Evolutionary conservation across 2,113 vertebrate species (phyloP).

Genomic region (Crotalus tigris): DNA sequence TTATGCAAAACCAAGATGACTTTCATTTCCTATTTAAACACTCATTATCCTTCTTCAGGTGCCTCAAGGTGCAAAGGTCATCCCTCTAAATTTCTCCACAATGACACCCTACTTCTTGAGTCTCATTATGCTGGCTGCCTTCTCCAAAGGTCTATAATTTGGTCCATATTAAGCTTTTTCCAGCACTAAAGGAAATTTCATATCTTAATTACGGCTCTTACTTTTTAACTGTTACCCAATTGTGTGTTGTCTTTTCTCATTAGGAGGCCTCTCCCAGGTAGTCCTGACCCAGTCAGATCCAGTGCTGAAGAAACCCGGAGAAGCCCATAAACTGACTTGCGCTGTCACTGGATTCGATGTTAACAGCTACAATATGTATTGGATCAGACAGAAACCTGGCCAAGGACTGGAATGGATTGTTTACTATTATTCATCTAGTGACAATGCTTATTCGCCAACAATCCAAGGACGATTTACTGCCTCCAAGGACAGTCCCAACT

Average conservation of each 20-base stretch:
- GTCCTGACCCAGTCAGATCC: not conserved
- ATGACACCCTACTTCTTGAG: too few relatives aligned
- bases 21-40: too few relatives aligned
- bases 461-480: not conserved
- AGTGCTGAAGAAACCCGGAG: not conserved
- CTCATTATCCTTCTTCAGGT: too few relatives aligned
- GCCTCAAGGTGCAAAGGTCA: too few relatives aligned
- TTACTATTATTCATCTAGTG: not conserved
- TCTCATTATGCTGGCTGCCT: too few relatives aligned
- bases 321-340: conserved; percentile 19
- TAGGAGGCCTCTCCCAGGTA: not conserved
- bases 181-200: too few relatives aligned
- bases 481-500: not conserved
- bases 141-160: too few relatives aligned
- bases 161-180: too few relatives aligned
- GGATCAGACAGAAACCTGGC: not conserved
- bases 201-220: too few relatives aligned
- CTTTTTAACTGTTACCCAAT: not conserved
- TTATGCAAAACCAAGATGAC: too few relatives aligned
- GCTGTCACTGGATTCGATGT: conserved; percentile 34
- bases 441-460: too few relatives aligned
- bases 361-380: accelerated
- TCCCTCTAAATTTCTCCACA: too few relatives aligned
- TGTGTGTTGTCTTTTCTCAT: not conserved
- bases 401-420: not conserved